Percentiles rank a stretch among this genome's conserved stretches.
Evolutionary conservation across 2,797 vertebrate genomes (phyloP).

Genomic region (Gallinago stenura): DNA sequence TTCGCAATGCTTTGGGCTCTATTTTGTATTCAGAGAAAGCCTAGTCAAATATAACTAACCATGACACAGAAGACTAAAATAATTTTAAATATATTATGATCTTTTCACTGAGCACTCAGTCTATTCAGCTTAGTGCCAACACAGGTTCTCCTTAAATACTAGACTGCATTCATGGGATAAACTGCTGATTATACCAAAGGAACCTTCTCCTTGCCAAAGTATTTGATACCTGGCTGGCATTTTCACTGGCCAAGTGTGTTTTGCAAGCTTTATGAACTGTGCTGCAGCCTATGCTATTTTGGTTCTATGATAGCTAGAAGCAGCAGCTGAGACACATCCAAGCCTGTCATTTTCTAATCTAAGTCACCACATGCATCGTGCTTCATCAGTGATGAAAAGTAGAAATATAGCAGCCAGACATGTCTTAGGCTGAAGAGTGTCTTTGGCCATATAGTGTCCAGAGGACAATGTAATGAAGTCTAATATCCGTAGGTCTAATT

Average conservation of each 20-base stretch:
- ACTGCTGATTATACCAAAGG: background rate
- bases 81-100: background rate
- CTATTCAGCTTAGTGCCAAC: background rate
- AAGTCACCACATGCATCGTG: background rate
- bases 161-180: background rate
- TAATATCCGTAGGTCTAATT: background rate
- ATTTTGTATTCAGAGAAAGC: background rate
- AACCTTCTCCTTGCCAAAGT: background rate
- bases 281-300: slow-evolving; percentile 28
- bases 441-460: background rate
- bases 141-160: background rate
- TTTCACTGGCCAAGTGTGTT: background rate
- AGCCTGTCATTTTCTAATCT: slow-evolving; percentile 40
- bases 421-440: background rate
- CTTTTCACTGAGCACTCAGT: background rate
- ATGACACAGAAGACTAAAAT: background rate
- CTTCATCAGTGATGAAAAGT: background rate
- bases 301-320: background rate
- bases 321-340: slow-evolving; percentile 18
- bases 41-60: background rate
- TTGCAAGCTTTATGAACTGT: background rate
- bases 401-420: background rate
- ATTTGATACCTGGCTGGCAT: slow-evolving; percentile 41
- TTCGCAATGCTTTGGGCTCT: background rate
- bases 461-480: background rate